phyloP scores from a whole-genome alignment of 1,140 invertebrate species.

The Macrotrachela quadricornifera region DNA sequence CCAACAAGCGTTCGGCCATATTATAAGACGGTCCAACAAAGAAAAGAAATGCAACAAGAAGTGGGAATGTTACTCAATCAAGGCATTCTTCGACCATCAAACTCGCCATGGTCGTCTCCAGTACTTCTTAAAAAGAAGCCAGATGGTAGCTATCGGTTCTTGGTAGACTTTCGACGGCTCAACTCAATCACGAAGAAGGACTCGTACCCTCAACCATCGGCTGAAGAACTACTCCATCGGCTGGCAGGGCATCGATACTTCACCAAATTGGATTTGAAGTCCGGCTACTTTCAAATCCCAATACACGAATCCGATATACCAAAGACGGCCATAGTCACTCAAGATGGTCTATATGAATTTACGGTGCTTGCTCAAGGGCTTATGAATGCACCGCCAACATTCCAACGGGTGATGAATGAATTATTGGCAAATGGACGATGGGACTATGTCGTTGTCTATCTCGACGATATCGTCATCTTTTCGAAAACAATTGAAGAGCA shows the following conservation, averaged over 20 bases:
- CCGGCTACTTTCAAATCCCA: not conserved
- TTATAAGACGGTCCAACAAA: no score
- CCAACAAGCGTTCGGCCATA: no score
- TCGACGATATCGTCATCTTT: conserved; percentile 4
- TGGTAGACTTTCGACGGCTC: no score
- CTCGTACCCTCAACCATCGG: not conserved
- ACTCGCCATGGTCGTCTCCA: not conserved
- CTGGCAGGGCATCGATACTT: not conserved
- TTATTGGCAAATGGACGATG: conserved; percentile 16
- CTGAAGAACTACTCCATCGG: not conserved
- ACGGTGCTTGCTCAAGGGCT: conserved; percentile 10
- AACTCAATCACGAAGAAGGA: no score
- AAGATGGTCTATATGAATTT: conserved; percentile 1
- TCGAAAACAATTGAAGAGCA: not conserved
- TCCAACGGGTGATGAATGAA: conserved; percentile 11
- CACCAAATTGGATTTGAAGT: not conserved
- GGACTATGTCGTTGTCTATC: conserved; percentile 7
- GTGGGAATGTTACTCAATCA: not conserved
- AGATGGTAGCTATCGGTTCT: no score
- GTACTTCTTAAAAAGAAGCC: no score
- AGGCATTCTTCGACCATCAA: conserved; percentile 1
- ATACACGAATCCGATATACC: not conserved
- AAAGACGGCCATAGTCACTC: not conserved
- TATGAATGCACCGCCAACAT: conserved; percentile 10
- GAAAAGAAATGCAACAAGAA: no score